phyloP scores from a whole-genome alignment of 2,888 invertebrate genomes.

The Drosophila demipolita region DNA sequence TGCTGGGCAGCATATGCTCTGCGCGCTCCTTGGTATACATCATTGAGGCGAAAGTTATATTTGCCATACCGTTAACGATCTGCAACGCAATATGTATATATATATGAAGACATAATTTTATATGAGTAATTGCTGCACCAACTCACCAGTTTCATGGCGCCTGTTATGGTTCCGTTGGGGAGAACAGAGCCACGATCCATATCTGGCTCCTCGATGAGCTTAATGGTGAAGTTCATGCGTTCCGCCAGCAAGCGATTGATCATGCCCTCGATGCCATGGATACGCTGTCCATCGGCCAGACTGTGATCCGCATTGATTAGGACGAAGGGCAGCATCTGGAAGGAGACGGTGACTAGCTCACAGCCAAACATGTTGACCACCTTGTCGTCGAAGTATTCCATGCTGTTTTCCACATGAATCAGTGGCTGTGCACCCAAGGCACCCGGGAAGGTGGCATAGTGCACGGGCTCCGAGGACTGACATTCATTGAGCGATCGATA shows the following conservation, averaged over 20 bases:
- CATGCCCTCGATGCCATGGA: slow-evolving; percentile 82
- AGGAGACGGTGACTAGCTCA: slow-evolving; percentile 68
- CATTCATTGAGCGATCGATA: slow-evolving; percentile 69
- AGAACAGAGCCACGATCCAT: slow-evolving; percentile 61
- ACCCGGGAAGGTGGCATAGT: slow-evolving; percentile 65
- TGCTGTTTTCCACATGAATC: slow-evolving; percentile 32
- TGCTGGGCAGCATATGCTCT: slow-evolving; percentile 68
- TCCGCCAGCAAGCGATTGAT: slow-evolving; percentile 69
- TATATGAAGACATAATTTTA: not conserved
- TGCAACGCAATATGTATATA: slow-evolving; percentile 19
- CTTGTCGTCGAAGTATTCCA: slow-evolving; percentile 73
- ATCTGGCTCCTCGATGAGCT: slow-evolving; percentile 43
- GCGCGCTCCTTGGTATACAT: slow-evolving; percentile 66
- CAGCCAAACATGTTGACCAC: slow-evolving; percentile 78
- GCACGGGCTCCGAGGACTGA: slow-evolving; percentile 66
- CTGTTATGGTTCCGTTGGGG: slow-evolving; percentile 80
- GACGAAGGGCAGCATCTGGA: slow-evolving; percentile 74
- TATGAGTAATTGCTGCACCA: not conserved
- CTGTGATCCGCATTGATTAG: slow-evolving; percentile 46
- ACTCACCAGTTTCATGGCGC: slow-evolving; percentile 76
- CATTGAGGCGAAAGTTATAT: slow-evolving; percentile 73
- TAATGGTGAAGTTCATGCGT: slow-evolving; percentile 81
- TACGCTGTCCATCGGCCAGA: not conserved
- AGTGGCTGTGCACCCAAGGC: slow-evolving; percentile 32
- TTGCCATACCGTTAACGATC: slow-evolving; percentile 74